These are phyloP conservation scores for Cynoglossus semilaevis DNA, from an alignment of 2,113 vertebrate species.

Conservation along the genomic window DNA sequence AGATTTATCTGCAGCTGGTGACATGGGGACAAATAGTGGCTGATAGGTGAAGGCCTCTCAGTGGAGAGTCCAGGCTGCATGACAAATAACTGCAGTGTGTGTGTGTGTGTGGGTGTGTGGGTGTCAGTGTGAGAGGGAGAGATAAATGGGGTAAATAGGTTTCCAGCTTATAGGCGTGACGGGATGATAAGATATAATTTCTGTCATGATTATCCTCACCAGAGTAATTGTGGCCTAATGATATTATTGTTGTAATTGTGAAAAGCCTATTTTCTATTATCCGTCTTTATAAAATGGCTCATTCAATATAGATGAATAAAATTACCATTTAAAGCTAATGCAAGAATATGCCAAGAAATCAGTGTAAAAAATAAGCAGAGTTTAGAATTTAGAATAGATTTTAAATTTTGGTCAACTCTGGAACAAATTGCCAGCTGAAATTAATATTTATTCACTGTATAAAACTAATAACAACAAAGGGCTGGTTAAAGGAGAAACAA, in stretches of 20 bases:
- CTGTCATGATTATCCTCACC: background rate
- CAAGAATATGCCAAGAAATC: too few relatives aligned
- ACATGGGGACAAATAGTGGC: conserved; percentile 88
- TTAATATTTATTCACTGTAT: too few relatives aligned
- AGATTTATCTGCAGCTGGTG: conserved; percentile 94
- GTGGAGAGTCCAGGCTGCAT: conserved; percentile 75
- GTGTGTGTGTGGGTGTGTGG: conserved; percentile 20
- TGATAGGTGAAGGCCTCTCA: conserved; percentile 91
- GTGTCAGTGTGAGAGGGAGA: conserved; percentile 61
- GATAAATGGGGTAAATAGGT: conserved; percentile 85
- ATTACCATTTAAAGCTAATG: too few relatives aligned
- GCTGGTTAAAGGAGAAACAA: too few relatives aligned
- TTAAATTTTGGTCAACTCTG: too few relatives aligned
- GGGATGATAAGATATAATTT: background rate
- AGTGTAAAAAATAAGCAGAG: too few relatives aligned
- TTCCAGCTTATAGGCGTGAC: conserved; percentile 75
- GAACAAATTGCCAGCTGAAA: too few relatives aligned
- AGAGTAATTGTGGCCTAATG: too few relatives aligned
- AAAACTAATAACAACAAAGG: too few relatives aligned
- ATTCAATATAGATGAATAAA: too few relatives aligned
- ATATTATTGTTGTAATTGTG: background rate
- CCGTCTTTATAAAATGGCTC: background rate
- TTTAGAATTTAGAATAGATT: too few relatives aligned
- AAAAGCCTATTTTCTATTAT: background rate
- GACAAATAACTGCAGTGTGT: conserved; percentile 54